Percentiles rank a stretch among this genome's conserved stretches.
These are phyloP conservation scores for Echinometra lucunter DNA, from an alignment of 53 echinoderm and acorn worm species.

Conservation along the genomic window DNA sequence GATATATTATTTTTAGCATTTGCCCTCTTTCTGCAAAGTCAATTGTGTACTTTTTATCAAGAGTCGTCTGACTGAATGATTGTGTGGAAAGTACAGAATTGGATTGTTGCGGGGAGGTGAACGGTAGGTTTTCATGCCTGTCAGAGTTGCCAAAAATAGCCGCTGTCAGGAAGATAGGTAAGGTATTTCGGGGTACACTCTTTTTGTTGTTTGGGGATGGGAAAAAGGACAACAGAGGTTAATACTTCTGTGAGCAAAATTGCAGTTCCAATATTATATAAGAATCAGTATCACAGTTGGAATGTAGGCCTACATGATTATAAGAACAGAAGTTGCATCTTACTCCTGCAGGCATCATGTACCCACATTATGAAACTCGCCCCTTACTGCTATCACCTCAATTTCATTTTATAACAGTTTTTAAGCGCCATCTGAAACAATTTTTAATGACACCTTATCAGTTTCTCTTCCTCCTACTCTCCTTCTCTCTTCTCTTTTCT, in stretches of 20 bases:
- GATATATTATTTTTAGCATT: background rate
- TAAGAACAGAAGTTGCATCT: too few species aligned
- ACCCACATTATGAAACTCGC: too few species aligned
- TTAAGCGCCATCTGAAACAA: too few species aligned
- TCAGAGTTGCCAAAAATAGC: conserved; percentile 9
- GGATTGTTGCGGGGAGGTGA: conserved; percentile 24
- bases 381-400: too few species aligned
- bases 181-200: background rate
- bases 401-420: too few species aligned
- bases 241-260: background rate
- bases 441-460: too few species aligned
- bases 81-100: background rate
- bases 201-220: background rate
- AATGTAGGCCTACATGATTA: background rate
- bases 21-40: background rate
- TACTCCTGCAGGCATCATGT: too few species aligned
- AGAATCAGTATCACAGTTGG: too few species aligned
- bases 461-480: too few species aligned
- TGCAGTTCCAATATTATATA: background rate
- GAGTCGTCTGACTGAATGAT: background rate
- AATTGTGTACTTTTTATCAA: conserved; percentile 47
- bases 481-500: too few species aligned
- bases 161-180: background rate
- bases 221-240: background rate
- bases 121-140: background rate